Conservation (phyloP, 2,888 invertebrate species). For the Ecdyonurus torrentis region DNA sequence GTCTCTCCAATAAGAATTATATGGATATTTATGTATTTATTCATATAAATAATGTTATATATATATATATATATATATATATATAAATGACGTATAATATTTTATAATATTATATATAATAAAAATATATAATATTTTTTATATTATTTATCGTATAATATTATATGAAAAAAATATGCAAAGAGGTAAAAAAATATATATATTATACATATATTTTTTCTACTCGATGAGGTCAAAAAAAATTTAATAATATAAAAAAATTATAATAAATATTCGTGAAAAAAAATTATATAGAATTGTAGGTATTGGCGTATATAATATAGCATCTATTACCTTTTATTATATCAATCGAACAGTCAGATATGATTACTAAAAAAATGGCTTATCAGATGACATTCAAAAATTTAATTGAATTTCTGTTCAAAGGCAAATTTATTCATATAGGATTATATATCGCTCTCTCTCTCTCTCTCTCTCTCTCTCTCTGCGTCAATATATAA, state of each 20-base stretch:
- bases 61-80: no score
- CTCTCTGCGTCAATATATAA: neutral
- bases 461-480: neutral
- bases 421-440: constrained; percentile 4
- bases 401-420: constrained; percentile 3
- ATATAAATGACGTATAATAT: neutral
- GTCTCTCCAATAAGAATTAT: neutral
- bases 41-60: neutral
- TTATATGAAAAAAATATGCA: neutral
- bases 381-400: constrained; percentile 3
- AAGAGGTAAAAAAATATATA: no score
- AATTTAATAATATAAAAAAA: neutral
- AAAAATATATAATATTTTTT: neutral
- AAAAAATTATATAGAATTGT: neutral
- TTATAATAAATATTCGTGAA: neutral
- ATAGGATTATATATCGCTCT: constrained; percentile 1
- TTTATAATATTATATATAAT: neutral
- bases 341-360: neutral
- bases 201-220: neutral
- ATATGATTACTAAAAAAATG: constrained; percentile 3
- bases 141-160: neutral
- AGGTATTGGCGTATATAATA: neutral
- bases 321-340: neutral
- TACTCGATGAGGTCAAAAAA: neutral
- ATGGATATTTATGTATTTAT: neutral